Base-by-base conservation (phyloP, 2,113 vertebrate species). In the Cheirogaleus medius region DNA sequence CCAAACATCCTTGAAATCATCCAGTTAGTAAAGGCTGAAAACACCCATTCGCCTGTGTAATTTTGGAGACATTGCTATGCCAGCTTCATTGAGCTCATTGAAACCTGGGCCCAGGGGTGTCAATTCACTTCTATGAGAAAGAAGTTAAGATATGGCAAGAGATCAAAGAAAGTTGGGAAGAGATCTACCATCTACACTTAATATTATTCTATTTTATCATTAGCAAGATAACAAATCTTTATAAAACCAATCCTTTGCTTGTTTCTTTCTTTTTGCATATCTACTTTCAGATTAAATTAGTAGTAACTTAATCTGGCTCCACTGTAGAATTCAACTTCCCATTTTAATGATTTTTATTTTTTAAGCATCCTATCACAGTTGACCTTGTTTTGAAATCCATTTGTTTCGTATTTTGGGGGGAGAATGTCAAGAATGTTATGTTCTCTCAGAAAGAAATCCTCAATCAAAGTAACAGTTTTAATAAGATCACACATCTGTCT, bases 391-490 rank as follows among this genome's bases (percentile, higher is more conserved):
- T 95, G 37, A 92, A 94, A 94, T 74, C 9, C 17, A 86, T 25
- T 83, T 44, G 64, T 39, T 90, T 92, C 56, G 32, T 73, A 73
- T 80, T 87, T 37, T 73, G 18, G 37, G 37, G 69, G 17, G 49
- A 54, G 66, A 71, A 18, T 42, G 63, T 85, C 90, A 32, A 54
- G 78, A 89, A 44, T 52, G 58, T n/a, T 94, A 60, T 90, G 27
- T 56, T 84, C 23, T 87, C 54, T 91, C 39, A 77, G 71, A 87
- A 82, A 74, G 49, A 94, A 77, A 92, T 74, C 25, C 32, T 77
- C 42, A 37, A 52, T 93, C 93, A 90, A 96, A 96, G 44, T 49
- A 89, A 90, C n/a, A 68, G 85, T 74, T 94, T 66, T 80, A 94
- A 94, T 94, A 91, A 96, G 87, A 76, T 82, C 44, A 66, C 84